phyloP scores from a whole-genome alignment of 2,113 vertebrate genomes.

The human (Homo sapiens) region GRCh38 chr6:147238501-147239000 shows the following conservation, averaged over 20 bases:
- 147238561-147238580: background rate
- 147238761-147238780: slow-evolving; percentile 22
- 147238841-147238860: background rate
- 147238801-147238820: background rate
- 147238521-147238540: background rate
- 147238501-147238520: background rate
- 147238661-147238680: background rate
- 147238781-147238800: background rate
- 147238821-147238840: background rate
- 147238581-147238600: background rate
- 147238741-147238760: background rate
- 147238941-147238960: slow-evolving; percentile 40
- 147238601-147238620: background rate
- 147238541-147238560: background rate
- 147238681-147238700: background rate
- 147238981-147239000: background rate
- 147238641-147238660: slow-evolving; percentile 4
- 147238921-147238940: background rate
- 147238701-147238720: background rate
- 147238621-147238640: background rate
- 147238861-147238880: background rate
- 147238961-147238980: background rate
- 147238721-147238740: background rate
- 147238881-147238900: background rate
- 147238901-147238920: background rate